Base-by-base conservation (phyloP, 2,797 vertebrate genomes). In the Varecia variegata region DNA sequence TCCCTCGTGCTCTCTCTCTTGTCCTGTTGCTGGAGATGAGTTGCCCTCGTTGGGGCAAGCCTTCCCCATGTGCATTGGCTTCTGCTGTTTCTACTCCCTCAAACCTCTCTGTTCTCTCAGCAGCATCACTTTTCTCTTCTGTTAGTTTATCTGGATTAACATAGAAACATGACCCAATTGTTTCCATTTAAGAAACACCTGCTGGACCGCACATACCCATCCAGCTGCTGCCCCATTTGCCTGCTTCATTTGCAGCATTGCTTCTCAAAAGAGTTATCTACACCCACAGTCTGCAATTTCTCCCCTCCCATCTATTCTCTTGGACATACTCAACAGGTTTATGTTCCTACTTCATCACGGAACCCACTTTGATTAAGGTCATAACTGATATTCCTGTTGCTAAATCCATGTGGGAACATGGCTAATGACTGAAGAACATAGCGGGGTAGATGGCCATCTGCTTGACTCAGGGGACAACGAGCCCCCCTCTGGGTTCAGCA, bases 1-100 rank as follows among this genome's bases (percentile, higher is more conserved):
- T 21, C 10, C 5, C 14, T 52, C 14, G 0, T 5, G 25, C 14
- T 47, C 45, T 11, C 2, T 40, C 35, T 38, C 62, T 56, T 30
- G 14, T 27, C n/a, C 2, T 2, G 1, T 30, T 40, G 11, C 1
- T 47, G 9, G 32, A 71, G 32, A 18, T n/a, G 8, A 43, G 1
- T 68, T 35, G 45, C n/a, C n/a, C 10, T 23, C 30, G 6, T 5
- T 3, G 58, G 40, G 50, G 30, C 25, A 43, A 1, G 5, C 30
- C 38, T 23, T 23, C 70, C 35, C 1, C 30, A 40, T 8, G 40
- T 20, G 56, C 35, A 14, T 56, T 15, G 25, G 18, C 52, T 79
- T 79, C 73, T 30, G 4, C 20, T 45, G 45, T 23, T 7, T 25
- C 38, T 25, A 10, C 47, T 38, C 15, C 35, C 35, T 47, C 54